Conservation (phyloP, 2,888 invertebrate species). For the Therioaphis trifolii region DNA sequence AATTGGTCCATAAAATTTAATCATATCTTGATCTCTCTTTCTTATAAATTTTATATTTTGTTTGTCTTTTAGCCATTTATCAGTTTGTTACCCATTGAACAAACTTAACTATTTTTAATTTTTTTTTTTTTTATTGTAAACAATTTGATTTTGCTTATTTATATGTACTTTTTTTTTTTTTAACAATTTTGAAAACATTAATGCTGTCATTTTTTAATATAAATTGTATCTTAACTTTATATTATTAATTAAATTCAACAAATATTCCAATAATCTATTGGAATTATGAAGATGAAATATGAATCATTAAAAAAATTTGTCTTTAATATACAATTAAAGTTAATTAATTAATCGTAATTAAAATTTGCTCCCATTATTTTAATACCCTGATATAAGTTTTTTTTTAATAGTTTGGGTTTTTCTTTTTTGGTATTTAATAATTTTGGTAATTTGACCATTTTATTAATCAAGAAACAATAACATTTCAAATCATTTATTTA, state of each 20-base stretch:
- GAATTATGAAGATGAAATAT: constrained; percentile 1
- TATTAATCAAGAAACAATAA: neutral
- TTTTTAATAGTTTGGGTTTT: neutral
- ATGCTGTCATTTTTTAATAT: constrained; percentile 19
- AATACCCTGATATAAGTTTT: neutral
- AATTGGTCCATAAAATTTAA: constrained; percentile 46
- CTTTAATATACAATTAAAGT: neutral
- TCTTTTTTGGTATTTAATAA: neutral
- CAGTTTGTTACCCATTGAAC: constrained; percentile 60
- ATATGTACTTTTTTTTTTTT: constrained; percentile 5
- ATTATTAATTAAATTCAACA: neutral
- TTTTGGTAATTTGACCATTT: neutral
- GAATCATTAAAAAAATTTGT: neutral
- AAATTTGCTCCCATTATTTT: constrained; percentile 16
- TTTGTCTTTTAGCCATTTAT: constrained; percentile 53
- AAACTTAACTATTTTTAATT: constrained; percentile 54
- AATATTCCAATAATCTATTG: neutral
- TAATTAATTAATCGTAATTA: neutral
- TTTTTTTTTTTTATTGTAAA: constrained; percentile 48
- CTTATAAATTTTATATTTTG: constrained; percentile 60
- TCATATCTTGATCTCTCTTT: constrained; percentile 60
- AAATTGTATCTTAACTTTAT: neutral
- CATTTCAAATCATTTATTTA: neutral
- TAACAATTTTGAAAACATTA: constrained; percentile 43
- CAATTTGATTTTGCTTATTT: constrained; percentile 50